Evolutionary conservation across 2,797 vertebrate genomes (phyloP).

Genomic region (Gambelia wislizenii): DNA sequence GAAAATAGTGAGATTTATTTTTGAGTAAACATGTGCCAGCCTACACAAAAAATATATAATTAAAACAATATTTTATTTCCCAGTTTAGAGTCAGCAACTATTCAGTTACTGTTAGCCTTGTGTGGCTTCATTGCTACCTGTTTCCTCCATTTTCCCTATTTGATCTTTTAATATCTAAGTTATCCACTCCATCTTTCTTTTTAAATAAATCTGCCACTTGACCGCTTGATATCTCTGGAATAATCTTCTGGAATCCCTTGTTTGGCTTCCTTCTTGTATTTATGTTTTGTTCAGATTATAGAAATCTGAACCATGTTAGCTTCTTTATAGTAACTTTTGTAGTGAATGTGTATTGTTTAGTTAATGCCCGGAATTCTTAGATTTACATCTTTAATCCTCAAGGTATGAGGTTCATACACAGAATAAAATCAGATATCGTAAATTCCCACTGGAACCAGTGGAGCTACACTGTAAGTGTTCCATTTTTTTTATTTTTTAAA

Average conservation of each 20-base stretch:
- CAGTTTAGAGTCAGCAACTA: neutral
- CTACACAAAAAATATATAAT: neutral
- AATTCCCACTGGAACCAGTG: neutral
- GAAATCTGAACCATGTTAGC: neutral
- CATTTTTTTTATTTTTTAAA: too few species aligned
- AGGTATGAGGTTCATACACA: too few species aligned
- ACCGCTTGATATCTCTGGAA: neutral
- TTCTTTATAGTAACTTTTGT: neutral
- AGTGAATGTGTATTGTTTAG: neutral
- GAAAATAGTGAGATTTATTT: neutral
- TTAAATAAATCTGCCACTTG: neutral
- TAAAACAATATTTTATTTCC: neutral
- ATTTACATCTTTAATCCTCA: neutral
- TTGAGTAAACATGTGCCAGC: neutral
- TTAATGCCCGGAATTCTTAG: neutral
- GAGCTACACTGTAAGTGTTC: neutral
- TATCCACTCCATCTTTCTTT: neutral
- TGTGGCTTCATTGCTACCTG: neutral
- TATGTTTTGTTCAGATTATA: neutral
- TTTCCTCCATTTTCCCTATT: too few species aligned
- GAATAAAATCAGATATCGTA: neutral
- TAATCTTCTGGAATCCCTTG: neutral
- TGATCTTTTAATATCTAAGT: neutral
- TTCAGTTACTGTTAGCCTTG: neutral
- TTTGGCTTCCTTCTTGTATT: too few species aligned